Evolutionary conservation across 2,888 invertebrate genomes (phyloP).

Genomic region (Yponomeuta sedellus): DNA sequence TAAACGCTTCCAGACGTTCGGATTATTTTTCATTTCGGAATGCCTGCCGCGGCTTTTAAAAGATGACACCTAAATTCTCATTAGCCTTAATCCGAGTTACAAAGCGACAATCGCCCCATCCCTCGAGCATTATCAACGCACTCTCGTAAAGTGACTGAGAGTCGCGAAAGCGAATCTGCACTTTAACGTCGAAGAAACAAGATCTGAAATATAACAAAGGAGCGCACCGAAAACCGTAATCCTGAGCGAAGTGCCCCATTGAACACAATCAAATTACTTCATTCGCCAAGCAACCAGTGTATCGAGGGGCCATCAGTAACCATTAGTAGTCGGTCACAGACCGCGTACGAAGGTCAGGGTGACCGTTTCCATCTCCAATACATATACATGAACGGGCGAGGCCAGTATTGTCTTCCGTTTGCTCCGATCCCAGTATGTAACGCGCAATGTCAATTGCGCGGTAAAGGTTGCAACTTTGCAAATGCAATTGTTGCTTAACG

Average conservation of each 20-base stretch:
- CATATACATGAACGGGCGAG: conserved; percentile 39
- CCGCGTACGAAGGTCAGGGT: conserved; percentile 56
- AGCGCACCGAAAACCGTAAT: neutral
- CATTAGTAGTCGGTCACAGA: conserved; percentile 46
- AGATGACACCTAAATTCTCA: conserved; percentile 1
- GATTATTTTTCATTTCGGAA: neutral
- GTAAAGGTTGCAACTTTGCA: conserved; percentile 1
- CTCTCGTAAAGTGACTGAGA: neutral
- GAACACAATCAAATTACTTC: conserved; percentile 11
- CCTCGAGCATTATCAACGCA: neutral
- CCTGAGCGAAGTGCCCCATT: neutral
- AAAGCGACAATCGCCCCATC: neutral
- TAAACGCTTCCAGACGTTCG: neutral
- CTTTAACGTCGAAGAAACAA: neutral
- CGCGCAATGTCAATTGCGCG: conserved; percentile 27
- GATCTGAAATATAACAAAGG: neutral
- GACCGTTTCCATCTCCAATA: conserved; percentile 29
- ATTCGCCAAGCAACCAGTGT: conserved; percentile 11
- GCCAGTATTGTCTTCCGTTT: conserved; percentile 49
- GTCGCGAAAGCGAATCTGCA: neutral
- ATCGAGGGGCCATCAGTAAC: conserved; percentile 12
- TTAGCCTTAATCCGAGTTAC: neutral
- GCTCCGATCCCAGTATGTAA: conserved; percentile 24
- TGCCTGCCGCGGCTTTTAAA: neutral
- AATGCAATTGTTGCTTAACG: neutral